phyloP scores from a whole-genome alignment of 2,797 vertebrate species.

The Sebastes goodei region DNA sequence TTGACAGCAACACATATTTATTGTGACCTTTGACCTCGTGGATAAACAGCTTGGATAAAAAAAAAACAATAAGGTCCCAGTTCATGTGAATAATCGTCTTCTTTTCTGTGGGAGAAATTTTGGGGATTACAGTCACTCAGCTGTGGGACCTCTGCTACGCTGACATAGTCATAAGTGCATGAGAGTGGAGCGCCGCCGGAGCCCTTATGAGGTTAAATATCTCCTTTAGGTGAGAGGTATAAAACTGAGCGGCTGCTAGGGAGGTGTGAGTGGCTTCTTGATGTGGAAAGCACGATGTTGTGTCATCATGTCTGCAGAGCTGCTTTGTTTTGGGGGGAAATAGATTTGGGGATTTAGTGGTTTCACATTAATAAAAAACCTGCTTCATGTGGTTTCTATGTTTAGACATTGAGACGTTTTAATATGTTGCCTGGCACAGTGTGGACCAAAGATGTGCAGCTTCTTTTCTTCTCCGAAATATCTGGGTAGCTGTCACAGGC shows the following conservation, averaged over 20 bases:
- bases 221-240: background rate
- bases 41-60: conserved; percentile 28
- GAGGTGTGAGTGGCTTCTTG: background rate
- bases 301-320: background rate
- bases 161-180: conserved; percentile 1
- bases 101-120: conserved; percentile 20
- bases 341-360: conserved; percentile 34
- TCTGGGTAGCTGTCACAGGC: background rate
- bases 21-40: conserved; percentile 39
- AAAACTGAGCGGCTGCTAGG: background rate
- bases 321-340: background rate
- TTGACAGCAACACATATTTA: conserved; percentile 21
- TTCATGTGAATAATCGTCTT: background rate
- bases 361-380: conserved; percentile 30
- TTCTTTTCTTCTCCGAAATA: background rate
- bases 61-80: conserved; percentile 13
- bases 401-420: conserved; percentile 31
- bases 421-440: background rate
- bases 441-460: background rate
- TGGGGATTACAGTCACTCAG: background rate
- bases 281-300: background rate
- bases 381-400: conserved; percentile 14
- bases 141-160: background rate
- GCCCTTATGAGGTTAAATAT: conserved; percentile 7
- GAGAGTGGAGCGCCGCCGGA: background rate